Evolutionary conservation across 2,113 vertebrate species (phyloP).

Genomic region (Tetrax tetrax): DNA sequence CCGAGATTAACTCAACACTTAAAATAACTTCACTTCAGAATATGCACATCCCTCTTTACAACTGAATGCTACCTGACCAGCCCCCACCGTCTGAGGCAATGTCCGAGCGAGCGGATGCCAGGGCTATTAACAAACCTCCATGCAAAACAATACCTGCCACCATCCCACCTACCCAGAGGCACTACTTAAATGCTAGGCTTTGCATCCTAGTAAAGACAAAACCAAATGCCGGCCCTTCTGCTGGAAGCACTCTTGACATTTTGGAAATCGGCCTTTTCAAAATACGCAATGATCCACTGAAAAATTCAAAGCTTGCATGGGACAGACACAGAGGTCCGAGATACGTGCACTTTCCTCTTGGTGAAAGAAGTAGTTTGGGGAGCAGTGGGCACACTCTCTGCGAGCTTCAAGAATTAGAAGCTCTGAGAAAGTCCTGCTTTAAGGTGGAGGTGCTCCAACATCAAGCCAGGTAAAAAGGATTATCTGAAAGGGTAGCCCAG

Average conservation of each 20-base stretch:
- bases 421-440: not conserved
- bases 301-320: not conserved
- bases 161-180: not conserved
- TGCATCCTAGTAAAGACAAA: not conserved
- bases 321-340: not conserved
- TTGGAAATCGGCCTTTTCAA: slow-evolving; percentile 6
- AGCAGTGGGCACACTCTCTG: not conserved
- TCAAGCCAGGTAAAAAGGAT: not conserved
- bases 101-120: not conserved
- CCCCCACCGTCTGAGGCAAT: not conserved
- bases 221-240: not conserved
- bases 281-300: not conserved
- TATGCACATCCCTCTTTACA: slow-evolving; percentile 39
- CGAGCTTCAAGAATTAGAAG: not conserved
- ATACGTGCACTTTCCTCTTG: not conserved
- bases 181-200: not conserved
- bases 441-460: not conserved
- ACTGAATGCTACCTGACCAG: slow-evolving; percentile 22
- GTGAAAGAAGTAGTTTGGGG: not conserved
- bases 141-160: slow-evolving; percentile 41
- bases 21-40: not conserved
- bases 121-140: slow-evolving; percentile 13
- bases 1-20: not conserved
- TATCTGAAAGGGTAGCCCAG: not conserved
- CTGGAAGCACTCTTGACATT: not conserved